Evolutionary conservation across 1,140 invertebrate species (phyloP).

Genomic region (Centruroides sculpturatus): DNA sequence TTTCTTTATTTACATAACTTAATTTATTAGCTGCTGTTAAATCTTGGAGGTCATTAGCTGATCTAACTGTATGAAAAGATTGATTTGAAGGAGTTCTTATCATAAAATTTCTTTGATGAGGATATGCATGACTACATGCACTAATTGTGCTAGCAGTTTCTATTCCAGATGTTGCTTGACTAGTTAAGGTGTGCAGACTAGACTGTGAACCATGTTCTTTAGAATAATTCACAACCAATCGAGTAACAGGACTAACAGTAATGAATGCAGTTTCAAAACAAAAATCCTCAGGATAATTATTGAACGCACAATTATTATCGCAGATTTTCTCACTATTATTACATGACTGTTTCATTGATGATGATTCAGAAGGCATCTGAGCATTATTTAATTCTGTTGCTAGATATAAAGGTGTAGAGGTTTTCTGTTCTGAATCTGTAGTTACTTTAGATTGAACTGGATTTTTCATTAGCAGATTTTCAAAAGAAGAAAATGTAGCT

Average conservation of each 20-base stretch:
- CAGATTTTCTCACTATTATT: constrained; percentile 1
- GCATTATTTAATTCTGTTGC: no score
- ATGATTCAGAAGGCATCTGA: not conserved
- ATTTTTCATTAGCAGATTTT: constrained; percentile 2
- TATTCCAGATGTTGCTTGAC: not conserved
- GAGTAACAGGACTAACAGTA: constrained; percentile 25
- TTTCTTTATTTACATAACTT: not conserved
- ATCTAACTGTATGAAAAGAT: no score
- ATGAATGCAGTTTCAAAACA: constrained; percentile 32
- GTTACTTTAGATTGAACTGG: not conserved
- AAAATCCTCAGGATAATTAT: constrained; percentile 15
- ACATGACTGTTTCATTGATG: not conserved
- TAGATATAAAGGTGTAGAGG: not conserved
- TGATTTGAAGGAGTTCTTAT: no score
- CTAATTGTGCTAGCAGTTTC: constrained; percentile 9
- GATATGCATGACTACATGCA: constrained; percentile 1
- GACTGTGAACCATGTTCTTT: not conserved
- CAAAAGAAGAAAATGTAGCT: not conserved
- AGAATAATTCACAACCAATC: constrained; percentile 17
- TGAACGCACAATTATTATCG: constrained; percentile 8
- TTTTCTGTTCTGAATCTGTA: not conserved
- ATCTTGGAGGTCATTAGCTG: no score
- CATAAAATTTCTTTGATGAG: no score
- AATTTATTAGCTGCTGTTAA: no score
- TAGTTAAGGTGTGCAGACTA: constrained; percentile 5